Evolutionary conservation across 2,113 vertebrate genomes (phyloP), one percentile per base, ranked within the genome.

Genomic region (Nannospalax galili): DNA sequence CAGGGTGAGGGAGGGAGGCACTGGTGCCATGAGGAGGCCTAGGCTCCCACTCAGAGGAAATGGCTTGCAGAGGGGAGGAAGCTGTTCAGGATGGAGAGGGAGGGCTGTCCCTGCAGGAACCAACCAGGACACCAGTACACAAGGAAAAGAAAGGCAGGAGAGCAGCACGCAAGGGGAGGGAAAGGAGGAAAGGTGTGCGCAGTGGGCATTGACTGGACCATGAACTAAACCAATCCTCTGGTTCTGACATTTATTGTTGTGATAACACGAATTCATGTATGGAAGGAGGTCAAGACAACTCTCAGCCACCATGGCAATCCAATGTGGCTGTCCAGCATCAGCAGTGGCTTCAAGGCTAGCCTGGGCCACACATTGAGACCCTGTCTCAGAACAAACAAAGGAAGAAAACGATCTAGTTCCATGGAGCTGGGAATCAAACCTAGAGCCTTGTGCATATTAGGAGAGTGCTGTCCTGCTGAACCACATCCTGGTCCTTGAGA

Each of bases 131-230:
- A 5, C 26, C 24, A 9, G n/a, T 42, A 42, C 58, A 28, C 8
- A 81, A 17, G 45, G 24, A n/a, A 86, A 5, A 24, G 37, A 74
- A 42, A 37, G 72, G 22, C 22, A 2, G 37, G n/a, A 9, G 20
- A 17, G 20, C 22, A 12, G 65, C 9, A 11, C 22, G 70, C 7
- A 6, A 73, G 37, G 42, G 7, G 73, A 15, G 20, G 40, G 40
- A 35, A 35, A 11, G 48, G 48, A 40, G 60, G 52, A 16, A 10
- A 35, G 1, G 3, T 19, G 20, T 3, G 16, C 58, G 58, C 20
- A 1, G 17, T 9, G 0, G 42, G 16, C 22, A 28, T 20, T 0
- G 14, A 75, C 0, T 0, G 19, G 73, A 22, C 32, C n/a, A 7
- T 1, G 60, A 69, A 35, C 0, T 9, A 37, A 37, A 37, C 1